Base-by-base conservation (phyloP, 2,888 invertebrate genomes). In the Hemicrepidius hirtus region DNA sequence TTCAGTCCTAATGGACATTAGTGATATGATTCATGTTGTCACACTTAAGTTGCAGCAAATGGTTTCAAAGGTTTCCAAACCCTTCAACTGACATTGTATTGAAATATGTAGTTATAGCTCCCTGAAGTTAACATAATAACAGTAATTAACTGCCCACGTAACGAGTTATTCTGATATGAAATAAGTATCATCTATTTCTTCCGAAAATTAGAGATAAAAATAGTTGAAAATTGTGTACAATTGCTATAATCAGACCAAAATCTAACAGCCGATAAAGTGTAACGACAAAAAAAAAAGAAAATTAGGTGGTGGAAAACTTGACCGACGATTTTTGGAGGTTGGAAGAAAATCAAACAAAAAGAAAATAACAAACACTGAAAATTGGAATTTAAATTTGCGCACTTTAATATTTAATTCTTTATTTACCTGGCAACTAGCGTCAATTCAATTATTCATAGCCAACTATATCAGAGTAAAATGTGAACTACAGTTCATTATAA, bases 41-140 rank as follows among this genome's bases (percentile, higher is more conserved):
- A 53, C 53, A 44, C 44, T 3, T 50, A 50, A 24, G 21, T 20
- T 50, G 28, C 9, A 53, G n/a, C 1, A 1, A 53, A 28, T n/a
- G n/a, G 44, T 44, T 53, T 53, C 53, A 32, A 53, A 53, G 53
- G 53, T n/a, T 53, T 53, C 28, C 53, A 24, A 60, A 28, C 24
- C 44, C 44, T 28, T 46, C 62, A 12, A 44, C 44, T 28, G n/a
- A 62, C 32, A 46, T 46, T 62, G 46, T 62, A 46, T 62, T 44
- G 60, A 60, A 50, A 46, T 18, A 46, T 20, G 46, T 46, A 46
- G 6, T 46, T 46, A 44, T 16, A 46, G 46, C 20, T 46, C 46
- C 46, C 46, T 37, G 46, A 18, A 46, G 46, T 20, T 46, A 18
- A 18, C 3, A 18, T 46, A 46, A 46, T 46, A 46, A 46, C 46